Percentiles rank a stretch among this genome's conserved stretches.
These are phyloP conservation scores for Patella depressa DNA, from an alignment of 2,888 invertebrate species.

Conservation along the genomic window DNA sequence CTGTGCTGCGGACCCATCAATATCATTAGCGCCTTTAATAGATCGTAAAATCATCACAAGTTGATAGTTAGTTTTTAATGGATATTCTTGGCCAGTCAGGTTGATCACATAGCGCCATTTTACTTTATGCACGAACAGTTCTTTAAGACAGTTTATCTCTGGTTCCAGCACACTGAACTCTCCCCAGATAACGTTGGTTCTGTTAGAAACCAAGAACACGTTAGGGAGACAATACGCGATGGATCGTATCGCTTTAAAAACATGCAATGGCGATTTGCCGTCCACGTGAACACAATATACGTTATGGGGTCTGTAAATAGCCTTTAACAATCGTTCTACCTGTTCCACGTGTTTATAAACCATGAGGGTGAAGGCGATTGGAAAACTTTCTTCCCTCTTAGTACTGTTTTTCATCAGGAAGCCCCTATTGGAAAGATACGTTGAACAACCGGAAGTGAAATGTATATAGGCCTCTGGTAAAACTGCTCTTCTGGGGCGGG, in stretches of 20 bases:
- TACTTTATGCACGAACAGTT: constrained; percentile 41
- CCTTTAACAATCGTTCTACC: constrained; percentile 50
- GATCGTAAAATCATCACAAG: constrained; percentile 58
- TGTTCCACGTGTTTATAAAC: constrained; percentile 50
- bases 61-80: constrained; percentile 63
- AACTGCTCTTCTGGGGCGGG: no score
- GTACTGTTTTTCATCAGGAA: constrained; percentile 7
- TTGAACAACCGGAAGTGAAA: background rate
- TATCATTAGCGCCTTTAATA: constrained; percentile 61
- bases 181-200: constrained; percentile 56
- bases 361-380: constrained; percentile 54
- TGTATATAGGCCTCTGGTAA: no score
- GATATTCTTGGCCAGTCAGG: constrained; percentile 65
- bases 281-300: constrained; percentile 62
- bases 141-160: constrained; percentile 57
- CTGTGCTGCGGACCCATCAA: constrained; percentile 48
- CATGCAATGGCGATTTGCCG: constrained; percentile 32
- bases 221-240: constrained; percentile 54
- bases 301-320: constrained; percentile 62
- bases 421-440: background rate
- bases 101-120: constrained; percentile 68
- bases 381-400: constrained; percentile 44
- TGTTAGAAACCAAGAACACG: constrained; percentile 46
- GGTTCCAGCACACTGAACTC: constrained; percentile 55
- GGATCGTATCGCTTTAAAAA: constrained; percentile 31